Conservation (phyloP, 2,113 vertebrate species). For the Lipotes vexillifer region DNA sequence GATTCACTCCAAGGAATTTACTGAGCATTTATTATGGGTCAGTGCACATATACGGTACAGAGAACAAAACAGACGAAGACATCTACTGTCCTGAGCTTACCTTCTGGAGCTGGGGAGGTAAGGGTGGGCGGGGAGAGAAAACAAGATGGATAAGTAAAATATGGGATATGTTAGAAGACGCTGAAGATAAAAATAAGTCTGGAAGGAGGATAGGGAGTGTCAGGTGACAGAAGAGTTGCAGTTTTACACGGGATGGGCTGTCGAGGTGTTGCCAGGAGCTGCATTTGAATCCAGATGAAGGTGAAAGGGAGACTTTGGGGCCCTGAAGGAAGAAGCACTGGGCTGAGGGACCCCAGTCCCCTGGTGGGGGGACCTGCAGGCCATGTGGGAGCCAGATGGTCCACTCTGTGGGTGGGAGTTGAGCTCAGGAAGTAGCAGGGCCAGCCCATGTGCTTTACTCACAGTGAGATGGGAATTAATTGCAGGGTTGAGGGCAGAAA, state of each 20-base stretch:
- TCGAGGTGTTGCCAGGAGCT: not conserved
- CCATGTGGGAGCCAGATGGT: too few species aligned
- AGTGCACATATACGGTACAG: not conserved
- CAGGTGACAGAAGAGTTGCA: not conserved
- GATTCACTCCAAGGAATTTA: not conserved
- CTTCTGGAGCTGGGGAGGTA: not conserved
- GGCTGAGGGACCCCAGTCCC: too few species aligned
- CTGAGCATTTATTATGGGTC: not conserved
- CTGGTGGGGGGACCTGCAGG: not conserved
- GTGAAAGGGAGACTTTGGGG: not conserved
- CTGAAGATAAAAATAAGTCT: not conserved
- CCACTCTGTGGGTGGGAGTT: not conserved
- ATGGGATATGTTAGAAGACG: not conserved
- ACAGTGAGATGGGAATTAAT: not conserved
- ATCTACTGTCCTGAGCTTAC: not conserved
- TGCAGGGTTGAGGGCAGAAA: not conserved
- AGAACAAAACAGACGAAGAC: not conserved
- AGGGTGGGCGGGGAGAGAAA: not conserved
- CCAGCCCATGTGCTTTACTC: not conserved
- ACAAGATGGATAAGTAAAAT: not conserved
- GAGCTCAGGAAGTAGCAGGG: not conserved
- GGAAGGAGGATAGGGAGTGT: not conserved
- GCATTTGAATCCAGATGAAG: not conserved
- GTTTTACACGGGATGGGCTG: not conserved
- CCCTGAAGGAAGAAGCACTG: too few species aligned